A percentile compares a stretch with the other conserved stretches of the same genome.
These are phyloP conservation scores for Phaethon lepturus DNA, from an alignment of 2,113 vertebrate genomes.

Conservation along the genomic window DNA sequence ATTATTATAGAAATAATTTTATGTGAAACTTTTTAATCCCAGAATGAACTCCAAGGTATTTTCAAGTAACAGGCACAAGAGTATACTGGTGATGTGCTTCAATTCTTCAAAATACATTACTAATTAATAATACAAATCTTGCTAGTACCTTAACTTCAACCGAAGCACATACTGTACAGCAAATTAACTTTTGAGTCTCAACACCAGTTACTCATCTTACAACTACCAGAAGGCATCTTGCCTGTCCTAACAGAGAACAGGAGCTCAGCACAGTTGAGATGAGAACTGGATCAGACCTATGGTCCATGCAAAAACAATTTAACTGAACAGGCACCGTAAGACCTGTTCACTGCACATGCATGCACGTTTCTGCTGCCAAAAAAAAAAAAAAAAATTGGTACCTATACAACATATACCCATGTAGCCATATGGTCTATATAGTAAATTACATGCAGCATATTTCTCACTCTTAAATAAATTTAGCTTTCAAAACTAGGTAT, in stretches of 20 bases:
- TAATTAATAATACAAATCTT: background rate
- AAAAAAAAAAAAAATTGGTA: background rate
- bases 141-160: rapidly evolving
- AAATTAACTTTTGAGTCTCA: background rate
- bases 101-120: background rate
- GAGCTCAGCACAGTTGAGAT: background rate
- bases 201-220: background rate
- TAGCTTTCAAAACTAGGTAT: background rate
- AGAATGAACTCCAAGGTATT: background rate
- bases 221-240: background rate
- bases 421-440: background rate
- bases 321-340: background rate
- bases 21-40: background rate
- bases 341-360: background rate
- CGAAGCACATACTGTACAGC: background rate
- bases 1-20: background rate
- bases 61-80: background rate
- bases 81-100: background rate
- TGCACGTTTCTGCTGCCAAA: background rate
- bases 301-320: background rate
- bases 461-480: background rate
- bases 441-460: background rate
- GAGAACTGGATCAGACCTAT: background rate
- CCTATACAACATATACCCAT: background rate
- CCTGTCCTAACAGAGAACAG: background rate